Base-by-base conservation (phyloP, 2,888 invertebrate genomes). In the Saturnia japonica region DNA sequence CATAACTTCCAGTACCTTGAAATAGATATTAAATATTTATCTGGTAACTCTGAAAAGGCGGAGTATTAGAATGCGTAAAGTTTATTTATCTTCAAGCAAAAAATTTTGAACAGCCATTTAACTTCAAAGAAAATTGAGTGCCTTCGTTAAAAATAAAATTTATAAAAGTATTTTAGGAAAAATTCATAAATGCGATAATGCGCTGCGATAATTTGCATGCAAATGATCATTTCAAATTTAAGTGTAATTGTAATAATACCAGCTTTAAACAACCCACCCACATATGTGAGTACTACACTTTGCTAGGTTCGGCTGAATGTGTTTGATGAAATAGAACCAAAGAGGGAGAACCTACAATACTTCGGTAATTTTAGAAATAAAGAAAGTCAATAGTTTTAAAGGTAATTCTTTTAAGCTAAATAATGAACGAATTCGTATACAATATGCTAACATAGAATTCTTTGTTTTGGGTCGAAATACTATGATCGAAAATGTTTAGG, bases 41-140 rank as follows among this genome's bases (percentile, higher is more conserved):
- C 67, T 67, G 57, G 51, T 54, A 70, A 60, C 67, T 42, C 43
- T 67, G 57, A 72, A 73, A 74, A 72, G 72, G 70, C 69, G 71
- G 72, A 76, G 74, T 74, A 77, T 80, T 79, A 80, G 78, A 82
- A 84, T 81, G 40, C 79, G 78, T 77, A 80, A 80, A 86, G 83
- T 84, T 84, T 85, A 87, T 85, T 87, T 86, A 85, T 82, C 81
- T 77, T 75, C 72, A 77, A 80, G 82, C 78, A 80, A 82, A 79
- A 83, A 80, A 84, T 80, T 85, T 82, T 81, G 80, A 81, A 84
- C 82, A 84, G 85, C 77, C 76, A 78, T 76, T 81, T 85, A 78
- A 77, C 78, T 71, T 75, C 71, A 74, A 75, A 76, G 72, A 74
- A 79, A 76, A 77, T 79, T 76, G 78, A 78, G 78, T 78, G 81